Evolutionary conservation across 2,113 vertebrate species (phyloP).

Genomic region (Columba livia): DNA sequence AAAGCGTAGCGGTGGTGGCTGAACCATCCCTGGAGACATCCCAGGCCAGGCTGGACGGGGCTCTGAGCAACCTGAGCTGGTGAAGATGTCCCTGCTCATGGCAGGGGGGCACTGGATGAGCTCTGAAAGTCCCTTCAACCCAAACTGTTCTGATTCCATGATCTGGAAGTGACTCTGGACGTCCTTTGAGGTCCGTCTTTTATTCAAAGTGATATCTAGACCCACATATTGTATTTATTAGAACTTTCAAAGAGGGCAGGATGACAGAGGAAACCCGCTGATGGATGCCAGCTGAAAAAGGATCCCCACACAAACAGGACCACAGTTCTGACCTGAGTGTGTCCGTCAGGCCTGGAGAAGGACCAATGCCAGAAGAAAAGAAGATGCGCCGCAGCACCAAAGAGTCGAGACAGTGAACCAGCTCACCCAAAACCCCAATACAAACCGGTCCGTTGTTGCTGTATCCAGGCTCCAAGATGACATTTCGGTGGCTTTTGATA

Average conservation of each 20-base stretch:
- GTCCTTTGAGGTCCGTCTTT: neutral
- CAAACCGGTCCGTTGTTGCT: rapidly evolving
- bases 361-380: neutral
- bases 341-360: neutral
- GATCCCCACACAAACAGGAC: neutral
- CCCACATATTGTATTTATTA: neutral
- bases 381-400: neutral
- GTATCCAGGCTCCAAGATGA: neutral
- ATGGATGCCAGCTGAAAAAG: neutral
- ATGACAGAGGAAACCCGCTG: neutral
- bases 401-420: rapidly evolving
- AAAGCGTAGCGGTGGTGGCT: rapidly evolving
- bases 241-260: neutral
- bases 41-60: too few species aligned
- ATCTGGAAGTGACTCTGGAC: neutral
- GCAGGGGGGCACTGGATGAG: too few species aligned
- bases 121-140: too few species aligned
- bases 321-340: neutral
- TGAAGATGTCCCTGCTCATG: too few species aligned
- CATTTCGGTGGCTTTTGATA: neutral
- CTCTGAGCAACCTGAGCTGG: too few species aligned
- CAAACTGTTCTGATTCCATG: too few species aligned
- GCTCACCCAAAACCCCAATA: neutral
- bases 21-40: too few species aligned
- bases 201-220: neutral